These are phyloP conservation scores for Trichechus manatus DNA, from an alignment of 2,113 vertebrate species.

Conservation along the genomic window DNA sequence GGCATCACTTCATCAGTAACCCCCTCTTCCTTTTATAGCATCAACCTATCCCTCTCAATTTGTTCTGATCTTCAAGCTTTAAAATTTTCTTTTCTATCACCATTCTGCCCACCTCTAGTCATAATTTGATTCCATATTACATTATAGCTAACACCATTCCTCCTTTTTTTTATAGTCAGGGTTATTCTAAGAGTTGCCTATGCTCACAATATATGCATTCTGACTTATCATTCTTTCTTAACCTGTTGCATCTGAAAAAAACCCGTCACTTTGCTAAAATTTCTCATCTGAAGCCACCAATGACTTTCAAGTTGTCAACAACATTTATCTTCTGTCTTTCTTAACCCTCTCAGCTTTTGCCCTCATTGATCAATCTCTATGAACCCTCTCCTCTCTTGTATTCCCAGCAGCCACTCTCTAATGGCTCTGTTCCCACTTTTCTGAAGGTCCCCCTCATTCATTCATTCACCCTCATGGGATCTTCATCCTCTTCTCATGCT, in stretches of 20 bases:
- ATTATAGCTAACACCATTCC: not conserved
- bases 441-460: accelerated
- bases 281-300: not conserved
- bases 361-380: not conserved
- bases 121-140: not conserved
- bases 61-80: not conserved
- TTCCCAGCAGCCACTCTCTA: accelerated
- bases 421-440: too few species aligned
- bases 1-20: not conserved
- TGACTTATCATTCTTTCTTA: not conserved
- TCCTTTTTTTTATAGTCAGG: not conserved
- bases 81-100: not conserved
- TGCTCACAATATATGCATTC: not conserved
- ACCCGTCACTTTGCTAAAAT: not conserved
- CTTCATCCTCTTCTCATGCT: not conserved
- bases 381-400: too few species aligned
- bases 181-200: not conserved
- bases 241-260: not conserved
- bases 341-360: not conserved
- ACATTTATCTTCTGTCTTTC: not conserved
- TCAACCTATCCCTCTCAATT: not conserved
- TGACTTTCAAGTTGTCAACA: not conserved
- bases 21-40: not conserved
- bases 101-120: too few species aligned
- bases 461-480: not conserved